Base-by-base conservation (phyloP, 2,888 invertebrate species). In the Axea sp. region DNA sequence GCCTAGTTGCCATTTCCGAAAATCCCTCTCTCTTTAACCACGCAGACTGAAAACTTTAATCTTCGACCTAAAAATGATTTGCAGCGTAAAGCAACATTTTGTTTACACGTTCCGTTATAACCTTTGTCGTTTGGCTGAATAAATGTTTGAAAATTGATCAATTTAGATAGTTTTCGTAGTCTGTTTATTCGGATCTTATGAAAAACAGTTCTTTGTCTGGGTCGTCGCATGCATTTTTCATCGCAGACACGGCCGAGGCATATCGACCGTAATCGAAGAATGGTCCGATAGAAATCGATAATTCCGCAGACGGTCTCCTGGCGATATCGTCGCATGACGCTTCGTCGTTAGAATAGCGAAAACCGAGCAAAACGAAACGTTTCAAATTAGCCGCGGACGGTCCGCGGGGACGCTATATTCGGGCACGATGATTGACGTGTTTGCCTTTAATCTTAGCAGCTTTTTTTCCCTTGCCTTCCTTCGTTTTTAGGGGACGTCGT, bases 281-380 rank as follows among this genome's bases (percentile, higher is more conserved):
- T 62, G 51, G 45, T 22, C 30, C 28, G 47, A 47, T 49, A 49
- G 59, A 26, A 74, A 77, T 77, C 77, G 72, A 75, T 77, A 73
- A 59, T 33, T 35, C 17, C 59, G 47, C 78, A 71, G 74, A 82
- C 79, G 80, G 80, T 83, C 81, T 81, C 81, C 80, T 79, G 82
- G 81, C 81, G 81, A 84, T 84, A 80, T 78, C 79, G 77, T 85
- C 80, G 82, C 85, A 84, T 86, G 85, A 81, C 82, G 78, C 72
- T 19, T 47, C 74, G 80, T 83, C 81, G 83, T 85, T 85, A 84
- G 78, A 81, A 76, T 76, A 73, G 41, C 57, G 41, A 26, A 31
- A 59, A 57, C 65, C 78, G 73, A 73, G 65, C 60, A 67, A 62
- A 65, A 64, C 49, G 71, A 65, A 65, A 65, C 51, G 47, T 64